Evolutionary conservation across 2,113 vertebrate species (phyloP).

Genomic region (Sardina pilchardus): DNA sequence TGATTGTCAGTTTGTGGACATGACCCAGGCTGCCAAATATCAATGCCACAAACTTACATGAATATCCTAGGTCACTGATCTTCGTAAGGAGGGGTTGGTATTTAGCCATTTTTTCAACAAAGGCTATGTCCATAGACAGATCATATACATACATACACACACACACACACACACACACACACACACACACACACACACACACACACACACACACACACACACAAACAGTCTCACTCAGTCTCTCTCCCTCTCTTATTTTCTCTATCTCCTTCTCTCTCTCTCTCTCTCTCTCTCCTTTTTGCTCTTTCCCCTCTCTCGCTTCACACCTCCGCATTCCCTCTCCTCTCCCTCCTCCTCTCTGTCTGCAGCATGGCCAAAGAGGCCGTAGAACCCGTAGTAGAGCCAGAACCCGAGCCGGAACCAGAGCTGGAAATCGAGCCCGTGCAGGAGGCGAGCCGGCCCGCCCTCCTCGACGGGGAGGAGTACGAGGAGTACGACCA

Average conservation of each 20-base stretch:
- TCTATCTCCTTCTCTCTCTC: not conserved
- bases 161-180: not conserved
- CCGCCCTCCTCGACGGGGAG: slow-evolving; percentile 43
- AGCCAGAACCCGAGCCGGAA: slow-evolving; percentile 68
- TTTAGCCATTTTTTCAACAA: too few species aligned
- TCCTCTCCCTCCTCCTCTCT: not conserved
- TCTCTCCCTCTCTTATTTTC: not conserved
- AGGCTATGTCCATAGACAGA: too few species aligned
- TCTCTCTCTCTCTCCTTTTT: not conserved
- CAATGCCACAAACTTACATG: too few species aligned
- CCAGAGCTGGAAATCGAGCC: slow-evolving; percentile 34
- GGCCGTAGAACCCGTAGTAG: slow-evolving; percentile 67
- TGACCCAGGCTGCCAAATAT: too few species aligned
- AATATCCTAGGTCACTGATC: too few species aligned
- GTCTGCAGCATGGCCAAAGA: slow-evolving; percentile 82
- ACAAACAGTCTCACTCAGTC: not conserved
- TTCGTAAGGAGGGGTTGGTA: too few species aligned
- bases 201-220: not conserved
- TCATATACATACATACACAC: too few species aligned
- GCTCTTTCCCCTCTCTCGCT: not conserved
- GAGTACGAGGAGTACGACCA: slow-evolving; percentile 73
- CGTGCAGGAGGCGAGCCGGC: not conserved
- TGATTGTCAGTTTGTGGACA: too few species aligned
- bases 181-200: not conserved
- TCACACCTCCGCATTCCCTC: too few species aligned